These are phyloP conservation scores for Pungitius pungitius DNA, from an alignment of 2,113 vertebrate species.

Conservation along the genomic window DNA sequence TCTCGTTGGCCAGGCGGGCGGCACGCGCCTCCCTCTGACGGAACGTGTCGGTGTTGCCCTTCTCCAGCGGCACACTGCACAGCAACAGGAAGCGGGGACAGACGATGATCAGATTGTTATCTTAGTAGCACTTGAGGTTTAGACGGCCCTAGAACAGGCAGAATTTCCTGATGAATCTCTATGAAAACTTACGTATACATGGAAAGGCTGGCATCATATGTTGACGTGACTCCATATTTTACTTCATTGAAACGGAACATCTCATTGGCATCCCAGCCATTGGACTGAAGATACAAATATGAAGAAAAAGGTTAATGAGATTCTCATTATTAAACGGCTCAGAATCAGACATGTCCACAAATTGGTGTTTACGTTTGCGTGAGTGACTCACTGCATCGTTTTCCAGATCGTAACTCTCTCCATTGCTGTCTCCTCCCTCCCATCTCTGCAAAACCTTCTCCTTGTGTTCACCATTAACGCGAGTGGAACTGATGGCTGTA, in stretches of 20 bases:
- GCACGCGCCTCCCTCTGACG: conserved; percentile 89
- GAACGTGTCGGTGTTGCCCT: conserved; percentile 86
- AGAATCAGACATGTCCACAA: not conserved
- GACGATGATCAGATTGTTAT: not conserved
- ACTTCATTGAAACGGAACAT: conserved; percentile 95
- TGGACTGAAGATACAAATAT: conserved; percentile 78
- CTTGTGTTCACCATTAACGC: conserved; percentile 91
- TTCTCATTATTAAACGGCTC: not conserved
- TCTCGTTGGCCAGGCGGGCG: conserved; percentile 87
- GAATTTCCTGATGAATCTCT: no score
- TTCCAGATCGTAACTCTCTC: conserved; percentile 90
- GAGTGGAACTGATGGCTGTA: conserved; percentile 86
- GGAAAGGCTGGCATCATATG: conserved; percentile 91
- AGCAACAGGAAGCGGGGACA: not conserved
- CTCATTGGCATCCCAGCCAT: conserved; percentile 94
- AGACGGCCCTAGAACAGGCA: no score
- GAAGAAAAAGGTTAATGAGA: not conserved
- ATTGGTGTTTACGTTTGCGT: not conserved
- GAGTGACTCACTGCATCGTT: conserved; percentile 83
- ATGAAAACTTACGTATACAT: conserved; percentile 88
- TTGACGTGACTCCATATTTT: conserved; percentile 91
- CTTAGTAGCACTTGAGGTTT: no score
- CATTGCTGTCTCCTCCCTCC: conserved; percentile 91
- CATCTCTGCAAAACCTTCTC: conserved; percentile 91
- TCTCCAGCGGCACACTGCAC: conserved; percentile 87